Conservation (phyloP, 2,888 invertebrate genomes). For the Seira musarum region DNA sequence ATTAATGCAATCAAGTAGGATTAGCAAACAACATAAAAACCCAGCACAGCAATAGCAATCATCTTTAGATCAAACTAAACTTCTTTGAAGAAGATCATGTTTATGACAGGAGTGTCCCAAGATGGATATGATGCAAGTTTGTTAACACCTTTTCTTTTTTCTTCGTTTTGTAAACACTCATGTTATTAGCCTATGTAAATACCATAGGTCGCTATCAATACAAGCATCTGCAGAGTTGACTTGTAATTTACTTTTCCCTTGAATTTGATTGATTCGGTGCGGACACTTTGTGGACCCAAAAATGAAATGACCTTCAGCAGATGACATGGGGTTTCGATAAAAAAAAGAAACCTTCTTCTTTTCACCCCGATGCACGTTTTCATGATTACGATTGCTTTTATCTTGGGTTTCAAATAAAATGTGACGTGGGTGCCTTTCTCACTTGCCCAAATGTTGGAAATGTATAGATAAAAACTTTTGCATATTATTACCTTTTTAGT, state of each 20-base stretch:
- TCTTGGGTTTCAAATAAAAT: neutral
- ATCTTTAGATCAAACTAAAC: neutral
- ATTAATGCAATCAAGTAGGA: neutral
- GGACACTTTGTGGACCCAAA: neutral
- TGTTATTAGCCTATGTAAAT: neutral
- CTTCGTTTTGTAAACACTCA: neutral
- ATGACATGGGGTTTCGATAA: neutral
- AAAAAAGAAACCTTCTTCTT: neutral
- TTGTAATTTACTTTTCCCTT: neutral
- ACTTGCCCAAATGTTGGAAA: too few relatives aligned
- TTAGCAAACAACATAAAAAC: neutral
- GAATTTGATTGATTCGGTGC: too few relatives aligned
- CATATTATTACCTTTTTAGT: neutral
- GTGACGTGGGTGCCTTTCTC: neutral
- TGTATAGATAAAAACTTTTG: too few relatives aligned
- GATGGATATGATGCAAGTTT: neutral
- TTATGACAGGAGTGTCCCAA: neutral
- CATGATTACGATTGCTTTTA: too few relatives aligned
- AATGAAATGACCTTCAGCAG: neutral
- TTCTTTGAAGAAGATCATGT: neutral
- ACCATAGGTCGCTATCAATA: neutral
- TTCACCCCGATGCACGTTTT: too few relatives aligned
- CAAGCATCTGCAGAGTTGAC: neutral
- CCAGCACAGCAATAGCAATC: too few relatives aligned
- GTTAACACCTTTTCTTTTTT: neutral